A percentile compares a stretch with the other conserved stretches of the same genome.
phyloP scores from a whole-genome alignment of 2,113 vertebrate genomes.

The Excalfactoria chinensis region DNA sequence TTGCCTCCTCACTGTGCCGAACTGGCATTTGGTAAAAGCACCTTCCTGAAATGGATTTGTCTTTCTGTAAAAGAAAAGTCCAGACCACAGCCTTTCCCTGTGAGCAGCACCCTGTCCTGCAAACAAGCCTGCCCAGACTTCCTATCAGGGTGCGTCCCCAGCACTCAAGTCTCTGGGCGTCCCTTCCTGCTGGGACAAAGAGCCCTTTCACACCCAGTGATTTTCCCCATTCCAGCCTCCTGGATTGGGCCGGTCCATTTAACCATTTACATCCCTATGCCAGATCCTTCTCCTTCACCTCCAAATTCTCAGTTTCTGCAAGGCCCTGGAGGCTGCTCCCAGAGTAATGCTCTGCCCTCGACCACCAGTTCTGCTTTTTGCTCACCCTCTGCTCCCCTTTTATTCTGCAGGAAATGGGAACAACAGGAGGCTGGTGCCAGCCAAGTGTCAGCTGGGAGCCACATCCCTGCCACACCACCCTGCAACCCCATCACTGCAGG shows the following conservation, averaged over 20 bases:
- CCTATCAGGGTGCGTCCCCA: background rate
- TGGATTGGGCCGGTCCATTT: background rate
- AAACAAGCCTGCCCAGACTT: background rate
- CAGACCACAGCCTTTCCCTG: background rate
- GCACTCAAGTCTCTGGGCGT: background rate
- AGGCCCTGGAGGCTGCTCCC: background rate
- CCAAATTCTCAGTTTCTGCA: background rate
- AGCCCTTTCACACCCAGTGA: conserved; percentile 23
- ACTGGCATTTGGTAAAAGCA: background rate
- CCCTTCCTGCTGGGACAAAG: conserved; percentile 44
- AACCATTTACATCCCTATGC: accelerated
- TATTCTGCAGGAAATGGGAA: background rate
- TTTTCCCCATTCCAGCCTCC: background rate
- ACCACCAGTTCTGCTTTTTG: background rate
- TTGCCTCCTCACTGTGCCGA: background rate
- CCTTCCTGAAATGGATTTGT: background rate
- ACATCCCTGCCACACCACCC: accelerated
- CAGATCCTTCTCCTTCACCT: background rate
- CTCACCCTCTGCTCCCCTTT: accelerated
- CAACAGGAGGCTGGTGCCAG: background rate
- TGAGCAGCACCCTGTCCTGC: background rate
- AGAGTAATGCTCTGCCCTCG: background rate
- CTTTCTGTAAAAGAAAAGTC: accelerated
- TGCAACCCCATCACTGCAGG: background rate
- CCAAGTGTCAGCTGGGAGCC: accelerated